Evolutionary conservation across 2,797 vertebrate genomes (phyloP).

Genomic region (Pantherophis alleghaniensis): DNA sequence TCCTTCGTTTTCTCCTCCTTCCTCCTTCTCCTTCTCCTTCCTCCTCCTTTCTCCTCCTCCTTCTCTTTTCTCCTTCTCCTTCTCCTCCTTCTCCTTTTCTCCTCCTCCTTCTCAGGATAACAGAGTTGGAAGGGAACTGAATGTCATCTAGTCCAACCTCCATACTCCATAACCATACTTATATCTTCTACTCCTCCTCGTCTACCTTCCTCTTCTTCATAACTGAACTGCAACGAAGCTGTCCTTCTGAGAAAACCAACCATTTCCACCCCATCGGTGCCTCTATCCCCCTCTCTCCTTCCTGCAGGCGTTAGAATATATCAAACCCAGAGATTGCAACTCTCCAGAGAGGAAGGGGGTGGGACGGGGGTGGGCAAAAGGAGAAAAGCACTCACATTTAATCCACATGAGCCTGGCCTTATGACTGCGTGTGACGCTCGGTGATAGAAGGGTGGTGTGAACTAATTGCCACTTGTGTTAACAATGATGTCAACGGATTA

Average conservation of each 20-base stretch:
- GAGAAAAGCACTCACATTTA: neutral
- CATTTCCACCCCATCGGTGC: neutral
- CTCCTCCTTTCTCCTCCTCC: too few species aligned
- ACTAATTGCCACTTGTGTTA: neutral
- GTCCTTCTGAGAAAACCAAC: neutral
- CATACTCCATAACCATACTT: neutral
- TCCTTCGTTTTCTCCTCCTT: too few species aligned
- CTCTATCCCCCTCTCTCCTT: neutral
- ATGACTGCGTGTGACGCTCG: neutral
- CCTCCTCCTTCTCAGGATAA: too few species aligned
- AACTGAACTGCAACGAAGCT: neutral
- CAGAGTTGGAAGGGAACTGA: too few species aligned
- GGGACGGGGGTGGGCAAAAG: neutral
- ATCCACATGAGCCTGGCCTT: neutral
- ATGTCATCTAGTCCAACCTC: too few species aligned
- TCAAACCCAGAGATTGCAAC: neutral
- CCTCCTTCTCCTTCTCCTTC: too few species aligned
- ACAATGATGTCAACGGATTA: neutral
- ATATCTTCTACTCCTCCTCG: neutral
- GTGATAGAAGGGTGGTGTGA: neutral
- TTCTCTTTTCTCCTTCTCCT: too few species aligned
- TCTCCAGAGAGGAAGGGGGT: neutral
- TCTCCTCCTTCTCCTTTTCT: too few species aligned
- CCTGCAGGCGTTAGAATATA: neutral
- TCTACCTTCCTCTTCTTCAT: neutral